Conservation (phyloP, 2,113 vertebrate genomes). For the Malurus melanocephalus region DNA sequence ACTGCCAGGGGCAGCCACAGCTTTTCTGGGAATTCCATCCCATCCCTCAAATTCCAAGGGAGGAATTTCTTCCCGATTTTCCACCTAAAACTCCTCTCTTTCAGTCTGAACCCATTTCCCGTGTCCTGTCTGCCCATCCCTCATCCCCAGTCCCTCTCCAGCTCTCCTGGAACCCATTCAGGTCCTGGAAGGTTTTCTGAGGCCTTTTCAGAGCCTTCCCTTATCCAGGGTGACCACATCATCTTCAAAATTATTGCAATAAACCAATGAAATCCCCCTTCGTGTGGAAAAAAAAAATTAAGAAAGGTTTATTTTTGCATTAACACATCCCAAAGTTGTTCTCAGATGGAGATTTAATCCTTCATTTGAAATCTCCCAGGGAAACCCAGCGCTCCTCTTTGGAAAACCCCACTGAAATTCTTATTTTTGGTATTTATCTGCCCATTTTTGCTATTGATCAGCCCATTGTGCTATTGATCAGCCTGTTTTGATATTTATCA, state of each 20-base stretch:
- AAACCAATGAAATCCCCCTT: background rate
- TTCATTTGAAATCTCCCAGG: background rate
- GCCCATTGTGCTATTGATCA: no score
- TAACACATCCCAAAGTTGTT: background rate
- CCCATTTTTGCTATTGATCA: no score
- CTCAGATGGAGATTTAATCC: background rate
- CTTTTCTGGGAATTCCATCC: background rate
- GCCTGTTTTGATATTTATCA: no score
- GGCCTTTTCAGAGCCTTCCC: background rate
- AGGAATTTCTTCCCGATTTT: background rate
- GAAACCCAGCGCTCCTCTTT: background rate
- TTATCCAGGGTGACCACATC: background rate
- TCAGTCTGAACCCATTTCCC: background rate
- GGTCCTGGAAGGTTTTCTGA: background rate
- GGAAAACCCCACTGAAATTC: background rate
- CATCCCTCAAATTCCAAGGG: background rate
- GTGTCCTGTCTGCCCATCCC: background rate
- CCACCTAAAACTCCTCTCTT: rapidly evolving
- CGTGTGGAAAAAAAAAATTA: rapidly evolving
- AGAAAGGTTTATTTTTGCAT: background rate
- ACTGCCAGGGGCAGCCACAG: background rate
- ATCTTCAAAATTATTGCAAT: background rate
- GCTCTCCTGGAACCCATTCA: background rate
- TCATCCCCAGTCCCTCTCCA: background rate
- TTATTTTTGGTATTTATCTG: background rate